Conservation (phyloP, 2,797 vertebrate genomes). For the Crocidura indochinensis region DNA sequence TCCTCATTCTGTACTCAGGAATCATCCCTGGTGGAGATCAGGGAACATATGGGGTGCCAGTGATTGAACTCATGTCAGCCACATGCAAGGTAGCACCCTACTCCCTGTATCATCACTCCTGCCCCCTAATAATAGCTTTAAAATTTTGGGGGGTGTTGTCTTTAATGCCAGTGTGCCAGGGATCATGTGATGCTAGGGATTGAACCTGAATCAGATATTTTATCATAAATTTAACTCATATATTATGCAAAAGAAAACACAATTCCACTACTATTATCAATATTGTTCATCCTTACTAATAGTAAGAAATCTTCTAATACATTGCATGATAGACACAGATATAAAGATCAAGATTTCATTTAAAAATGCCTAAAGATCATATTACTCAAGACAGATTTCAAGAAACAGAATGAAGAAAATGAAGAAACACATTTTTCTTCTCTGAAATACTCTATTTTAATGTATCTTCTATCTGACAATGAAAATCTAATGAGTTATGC, state of each 20-base stretch:
- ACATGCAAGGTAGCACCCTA: no score
- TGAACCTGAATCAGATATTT: no score
- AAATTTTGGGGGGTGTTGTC: constrained; percentile 37
- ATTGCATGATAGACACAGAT: background rate
- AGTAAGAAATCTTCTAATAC: background rate
- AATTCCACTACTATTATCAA: constrained; percentile 29
- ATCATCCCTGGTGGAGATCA: background rate
- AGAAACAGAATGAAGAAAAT: constrained; percentile 28
- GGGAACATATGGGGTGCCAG: background rate
- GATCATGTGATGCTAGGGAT: no score
- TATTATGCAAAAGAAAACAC: constrained; percentile 41
- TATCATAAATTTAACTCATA: constrained; percentile 35
- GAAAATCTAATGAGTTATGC: constrained; percentile 66
- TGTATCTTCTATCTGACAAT: constrained; percentile 27
- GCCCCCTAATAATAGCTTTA: background rate
- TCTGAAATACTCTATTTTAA: background rate
- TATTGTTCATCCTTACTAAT: constrained; percentile 29
- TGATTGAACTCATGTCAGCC: no score
- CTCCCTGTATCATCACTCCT: no score
- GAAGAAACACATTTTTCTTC: background rate
- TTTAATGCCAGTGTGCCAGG: no score
- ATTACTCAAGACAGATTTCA: constrained; percentile 46
- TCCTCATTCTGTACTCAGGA: background rate
- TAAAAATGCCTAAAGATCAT: constrained; percentile 27
- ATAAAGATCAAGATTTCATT: constrained; percentile 32